Base-by-base conservation (phyloP, 2,113 vertebrate species). In the Gymnorhina tibicen region DNA sequence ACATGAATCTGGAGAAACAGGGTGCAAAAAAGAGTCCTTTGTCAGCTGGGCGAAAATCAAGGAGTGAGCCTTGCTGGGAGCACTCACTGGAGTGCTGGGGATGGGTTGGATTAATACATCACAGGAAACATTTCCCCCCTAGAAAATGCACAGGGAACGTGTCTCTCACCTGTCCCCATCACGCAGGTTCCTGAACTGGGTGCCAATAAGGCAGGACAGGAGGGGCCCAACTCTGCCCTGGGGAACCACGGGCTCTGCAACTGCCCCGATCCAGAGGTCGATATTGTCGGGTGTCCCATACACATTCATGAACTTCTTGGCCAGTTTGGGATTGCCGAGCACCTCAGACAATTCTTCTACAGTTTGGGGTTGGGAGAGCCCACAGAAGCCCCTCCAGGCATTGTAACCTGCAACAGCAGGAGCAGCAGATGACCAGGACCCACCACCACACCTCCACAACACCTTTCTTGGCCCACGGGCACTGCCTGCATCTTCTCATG, bases 231-330 rank as follows among this genome's bases (percentile, higher is more conserved):
- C 98, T 23, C 98, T 98, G 39, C 98, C 98, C 10, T 91, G 97
- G 0, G 98, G 97, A 67, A 98, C 67, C n/a, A 98, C 81, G 1
- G 99, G 98, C 91, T 99, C 99, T 21, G 99, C 98, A 3, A 99
- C 97, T 67, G 98, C 98, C 30, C 99, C 99, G 16, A 99, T 94
- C 99, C 99, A 99, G 91, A 99, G 96, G 67, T 99, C 99, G 11
- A 99, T 99, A 81, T 99, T 99, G 68, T 98, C 70, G 0, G 97
- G 98, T 1, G 98, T 99, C 47, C 98, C 98, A 3, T 99, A 99
- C 50, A 99, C 89, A 5, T 89, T 46, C 50, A 99, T 96, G 22
- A 99, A 98, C 95, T 98, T 99, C 69, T 97, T 91, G 42, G 99
- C 99, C 95, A 99, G 87, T 39, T 86, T 63, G 32, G 5, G 56